phyloP scores from a whole-genome alignment of 2,888 invertebrate genomes.

The Cosmia trapezina region DNA sequence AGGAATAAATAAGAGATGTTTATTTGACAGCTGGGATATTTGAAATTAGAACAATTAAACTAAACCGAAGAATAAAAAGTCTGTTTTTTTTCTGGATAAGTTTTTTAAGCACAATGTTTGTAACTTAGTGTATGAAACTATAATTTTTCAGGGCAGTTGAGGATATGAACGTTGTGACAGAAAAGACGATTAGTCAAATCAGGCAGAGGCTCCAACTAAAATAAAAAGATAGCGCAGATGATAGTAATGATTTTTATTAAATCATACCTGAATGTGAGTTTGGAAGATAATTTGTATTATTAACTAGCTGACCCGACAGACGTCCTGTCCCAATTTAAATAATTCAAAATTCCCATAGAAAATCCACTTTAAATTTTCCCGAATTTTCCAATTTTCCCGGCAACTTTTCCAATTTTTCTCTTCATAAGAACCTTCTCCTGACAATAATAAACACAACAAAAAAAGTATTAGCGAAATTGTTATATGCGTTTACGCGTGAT shows the following conservation, averaged over 20 bases:
- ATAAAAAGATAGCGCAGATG: neutral
- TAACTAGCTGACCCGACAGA: too few species aligned
- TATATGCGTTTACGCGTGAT: too few species aligned
- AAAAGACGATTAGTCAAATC: neutral
- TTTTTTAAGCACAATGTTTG: neutral
- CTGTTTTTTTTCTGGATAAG: neutral
- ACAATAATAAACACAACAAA: too few species aligned
- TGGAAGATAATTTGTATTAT: neutral
- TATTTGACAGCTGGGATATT: neutral
- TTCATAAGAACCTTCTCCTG: too few species aligned
- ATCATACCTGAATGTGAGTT: neutral
- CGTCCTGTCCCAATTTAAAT: too few species aligned
- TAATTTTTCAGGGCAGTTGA: neutral
- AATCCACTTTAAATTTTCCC: too few species aligned
- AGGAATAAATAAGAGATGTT: neutral
- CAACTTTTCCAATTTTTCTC: too few species aligned
- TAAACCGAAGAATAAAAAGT: neutral
- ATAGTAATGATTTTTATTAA: neutral
- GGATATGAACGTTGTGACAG: neutral
- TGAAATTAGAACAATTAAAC: neutral
- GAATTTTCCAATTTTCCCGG: too few species aligned
- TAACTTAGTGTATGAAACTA: too few species aligned
- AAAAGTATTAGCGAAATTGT: too few species aligned
- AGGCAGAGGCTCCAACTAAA: neutral
- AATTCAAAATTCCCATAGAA: too few species aligned